Evolutionary conservation across 2,888 invertebrate species (phyloP), one percentile per base, ranked within the genome.

Genomic region (Loripinus fragilis): DNA sequence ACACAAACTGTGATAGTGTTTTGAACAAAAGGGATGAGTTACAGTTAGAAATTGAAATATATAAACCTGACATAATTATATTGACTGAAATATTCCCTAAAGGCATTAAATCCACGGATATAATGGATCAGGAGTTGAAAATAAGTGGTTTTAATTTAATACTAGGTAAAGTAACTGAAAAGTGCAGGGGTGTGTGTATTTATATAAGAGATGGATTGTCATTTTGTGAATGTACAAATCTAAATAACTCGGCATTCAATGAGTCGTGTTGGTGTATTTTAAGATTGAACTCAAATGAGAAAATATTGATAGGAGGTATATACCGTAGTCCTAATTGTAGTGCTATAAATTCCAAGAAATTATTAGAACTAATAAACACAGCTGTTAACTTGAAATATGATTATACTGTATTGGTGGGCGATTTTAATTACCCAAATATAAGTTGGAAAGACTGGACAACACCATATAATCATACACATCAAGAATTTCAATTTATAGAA

Each of bases 231-330:
- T 67, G 67, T 23, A 12, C 38, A 15, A 28, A 17, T 41, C 42
- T 67, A 23, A 67, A 67, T 67, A 28, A 67, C n/a, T 45, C 28
- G n/a, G 7, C 42, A 45, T 67, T 67, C 17, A 28, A 10, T 42
- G 67, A 67, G 42, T 67, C 67, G 2, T 67, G 67, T 67, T 67
- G 67, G 67, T 67, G 67, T 42, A 67, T 67, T 67, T 42, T 67
- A 41, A 12, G 45, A 23, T 20, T 41, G 23, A 2, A 42, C 1
- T 20, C 28, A 42, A 7, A n/a, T 41, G 28, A 67, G 23, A 42
- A 12, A 67, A 45, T 67, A 20, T 67, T 67, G 45, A 41, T 67
- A 10, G 67, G 67, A 42, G 45, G 67, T 17, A 67, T 67, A 12
- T 67, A 67, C 28, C 23, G 67, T 25, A 67, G 67, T 42, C 67